Evolutionary conservation across 2,797 vertebrate species (phyloP).

Genomic region (Acanthurus lineatus): DNA sequence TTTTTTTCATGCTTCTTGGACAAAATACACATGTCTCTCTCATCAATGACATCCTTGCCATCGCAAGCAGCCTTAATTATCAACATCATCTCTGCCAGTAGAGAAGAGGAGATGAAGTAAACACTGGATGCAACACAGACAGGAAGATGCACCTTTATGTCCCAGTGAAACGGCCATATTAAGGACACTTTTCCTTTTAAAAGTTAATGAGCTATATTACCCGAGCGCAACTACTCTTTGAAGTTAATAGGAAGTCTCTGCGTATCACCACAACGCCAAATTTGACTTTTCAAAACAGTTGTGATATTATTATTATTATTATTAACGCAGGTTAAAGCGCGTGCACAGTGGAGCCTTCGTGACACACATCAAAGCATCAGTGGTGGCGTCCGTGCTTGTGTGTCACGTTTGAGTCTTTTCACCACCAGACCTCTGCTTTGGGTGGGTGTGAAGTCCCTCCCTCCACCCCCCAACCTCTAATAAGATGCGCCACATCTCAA

Average conservation of each 20-base stretch:
- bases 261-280: too few species aligned
- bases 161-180: neutral
- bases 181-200: neutral
- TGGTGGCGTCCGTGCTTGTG: neutral
- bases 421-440: conserved; percentile 8
- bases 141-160: neutral
- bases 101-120: neutral
- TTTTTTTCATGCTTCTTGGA: neutral
- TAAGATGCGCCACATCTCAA: conserved; percentile 47
- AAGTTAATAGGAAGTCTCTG: too few species aligned
- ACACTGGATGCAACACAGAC: neutral
- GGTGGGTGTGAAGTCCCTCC: neutral
- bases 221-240: too few species aligned
- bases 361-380: neutral
- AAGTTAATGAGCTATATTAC: neutral
- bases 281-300: too few species aligned
- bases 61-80: conserved; percentile 9
- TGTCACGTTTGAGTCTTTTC: conserved; percentile 20
- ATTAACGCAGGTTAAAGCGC: too few species aligned
- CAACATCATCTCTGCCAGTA: conserved; percentile 11
- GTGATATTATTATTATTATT: too few species aligned
- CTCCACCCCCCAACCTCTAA: conserved; percentile 8
- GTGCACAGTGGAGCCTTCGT: neutral
- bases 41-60: neutral
- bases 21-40: neutral